These are phyloP conservation scores for Chelidonichthys spinosus DNA, from an alignment of 2,797 vertebrate species.

Conservation along the genomic window DNA sequence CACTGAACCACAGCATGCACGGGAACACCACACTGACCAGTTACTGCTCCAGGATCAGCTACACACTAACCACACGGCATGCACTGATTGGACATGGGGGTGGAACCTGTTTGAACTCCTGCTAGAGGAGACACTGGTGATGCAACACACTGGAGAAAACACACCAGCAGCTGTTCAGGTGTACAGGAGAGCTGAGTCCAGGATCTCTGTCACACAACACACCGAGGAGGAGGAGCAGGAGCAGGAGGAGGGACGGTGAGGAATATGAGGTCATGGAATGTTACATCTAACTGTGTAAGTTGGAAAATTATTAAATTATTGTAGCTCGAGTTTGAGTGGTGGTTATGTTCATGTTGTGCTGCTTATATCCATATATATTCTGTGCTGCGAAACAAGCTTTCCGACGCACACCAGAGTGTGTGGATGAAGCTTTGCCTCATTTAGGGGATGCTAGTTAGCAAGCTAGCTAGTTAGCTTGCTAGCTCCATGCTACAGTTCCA, in stretches of 20 bases:
- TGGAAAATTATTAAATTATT: not conserved
- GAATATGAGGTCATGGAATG: not conserved
- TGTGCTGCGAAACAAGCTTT: no score
- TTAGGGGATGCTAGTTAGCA: no score
- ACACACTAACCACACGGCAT: slow-evolving; percentile 40
- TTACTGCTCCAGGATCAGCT: slow-evolving; percentile 19
- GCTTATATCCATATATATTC: not conserved
- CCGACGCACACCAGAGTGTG: no score
- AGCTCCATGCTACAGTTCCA: no score
- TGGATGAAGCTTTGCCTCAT: no score
- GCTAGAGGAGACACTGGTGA: slow-evolving; percentile 22
- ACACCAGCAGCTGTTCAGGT: slow-evolving; percentile 31
- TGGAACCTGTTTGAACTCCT: slow-evolving; percentile 8
- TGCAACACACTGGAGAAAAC: slow-evolving; percentile 33
- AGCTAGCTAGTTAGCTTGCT: no score
- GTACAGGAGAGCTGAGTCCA: slow-evolving; percentile 34
- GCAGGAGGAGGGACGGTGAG: not conserved
- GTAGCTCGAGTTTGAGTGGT: not conserved
- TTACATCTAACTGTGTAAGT: slow-evolving; percentile 7
- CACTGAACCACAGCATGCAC: slow-evolving; percentile 74
- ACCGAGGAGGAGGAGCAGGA: not conserved
- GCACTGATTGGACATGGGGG: slow-evolving; percentile 40
- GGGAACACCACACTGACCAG: slow-evolving; percentile 23
- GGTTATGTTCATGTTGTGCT: not conserved
- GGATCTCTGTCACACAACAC: slow-evolving; percentile 39